phyloP scores from a whole-genome alignment of 2,888 invertebrate species.

The Coleophora deauratella region DNA sequence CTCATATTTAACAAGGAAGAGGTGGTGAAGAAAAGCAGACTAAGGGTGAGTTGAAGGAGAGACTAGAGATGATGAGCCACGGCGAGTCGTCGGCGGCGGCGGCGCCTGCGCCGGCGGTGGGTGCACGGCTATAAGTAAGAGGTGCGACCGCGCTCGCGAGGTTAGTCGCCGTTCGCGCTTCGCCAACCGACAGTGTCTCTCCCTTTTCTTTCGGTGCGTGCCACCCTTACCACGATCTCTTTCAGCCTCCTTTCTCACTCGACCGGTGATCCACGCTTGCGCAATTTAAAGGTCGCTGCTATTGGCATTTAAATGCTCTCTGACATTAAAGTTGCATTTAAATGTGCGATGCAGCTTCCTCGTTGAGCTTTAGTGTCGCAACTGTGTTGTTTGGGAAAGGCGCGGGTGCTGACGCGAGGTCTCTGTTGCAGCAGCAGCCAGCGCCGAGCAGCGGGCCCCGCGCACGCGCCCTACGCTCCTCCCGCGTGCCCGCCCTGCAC shows the following conservation, averaged over 20 bases:
- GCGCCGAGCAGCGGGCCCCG: slow-evolving; percentile 41
- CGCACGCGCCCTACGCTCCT: slow-evolving; percentile 18
- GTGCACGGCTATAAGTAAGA: slow-evolving; percentile 69
- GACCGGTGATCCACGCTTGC: slow-evolving; percentile 66
- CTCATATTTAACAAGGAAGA: too few species aligned
- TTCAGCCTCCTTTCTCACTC: slow-evolving; percentile 64
- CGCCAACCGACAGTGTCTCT: slow-evolving; percentile 48
- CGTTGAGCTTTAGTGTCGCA: slow-evolving; percentile 68
- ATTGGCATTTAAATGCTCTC: slow-evolving; percentile 72
- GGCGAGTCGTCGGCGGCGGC: slow-evolving; percentile 9
- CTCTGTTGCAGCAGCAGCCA: slow-evolving; percentile 65
- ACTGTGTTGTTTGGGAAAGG: slow-evolving; percentile 67
- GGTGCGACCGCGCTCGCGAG: slow-evolving; percentile 62
- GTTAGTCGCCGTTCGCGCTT: slow-evolving; percentile 70
- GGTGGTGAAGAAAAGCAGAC: too few species aligned
- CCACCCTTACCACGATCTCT: slow-evolving; percentile 31
- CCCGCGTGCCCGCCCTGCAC: slow-evolving; percentile 21
- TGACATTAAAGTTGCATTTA: slow-evolving; percentile 72
- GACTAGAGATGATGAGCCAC: too few species aligned
- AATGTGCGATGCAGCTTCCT: slow-evolving; percentile 70
- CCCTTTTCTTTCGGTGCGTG: slow-evolving; percentile 50
- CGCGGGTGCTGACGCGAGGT: slow-evolving; percentile 64
- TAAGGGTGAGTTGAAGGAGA: too few species aligned
- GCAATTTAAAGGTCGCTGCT: slow-evolving; percentile 70
- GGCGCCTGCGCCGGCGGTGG: slow-evolving; percentile 30